A percentile compares a stretch with the other conserved stretches of the same genome.
Evolutionary conservation across 1,140 invertebrate species (phyloP).

Genomic region (Listronotus bonariensis): DNA sequence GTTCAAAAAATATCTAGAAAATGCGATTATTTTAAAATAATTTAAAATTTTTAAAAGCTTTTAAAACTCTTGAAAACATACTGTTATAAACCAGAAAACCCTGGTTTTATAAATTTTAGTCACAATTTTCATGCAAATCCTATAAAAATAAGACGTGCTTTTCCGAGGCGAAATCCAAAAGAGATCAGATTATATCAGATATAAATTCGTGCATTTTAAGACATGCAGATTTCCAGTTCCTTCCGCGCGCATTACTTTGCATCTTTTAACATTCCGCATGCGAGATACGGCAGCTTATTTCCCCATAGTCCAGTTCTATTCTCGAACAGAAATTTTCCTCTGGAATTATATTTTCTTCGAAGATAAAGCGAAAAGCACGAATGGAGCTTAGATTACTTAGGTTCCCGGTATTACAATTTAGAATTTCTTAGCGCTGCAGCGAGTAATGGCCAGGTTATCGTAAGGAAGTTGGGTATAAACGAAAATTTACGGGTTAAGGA

Average conservation of each 20-base stretch:
- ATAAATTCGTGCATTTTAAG: constrained; percentile 53
- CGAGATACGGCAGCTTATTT: constrained; percentile 48
- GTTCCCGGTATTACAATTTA: constrained; percentile 37
- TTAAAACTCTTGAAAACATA: no score
- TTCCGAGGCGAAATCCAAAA: constrained; percentile 18
- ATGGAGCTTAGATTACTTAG: constrained; percentile 36
- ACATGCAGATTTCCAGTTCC: constrained; percentile 45
- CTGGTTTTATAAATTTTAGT: no score
- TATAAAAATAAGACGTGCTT: no score
- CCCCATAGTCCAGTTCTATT: constrained; percentile 51
- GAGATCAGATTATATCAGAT: constrained; percentile 25
- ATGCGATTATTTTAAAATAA: no score
- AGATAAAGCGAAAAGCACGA: constrained; percentile 45
- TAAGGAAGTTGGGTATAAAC: constrained; percentile 43
- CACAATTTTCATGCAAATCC: no score
- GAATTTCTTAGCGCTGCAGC: constrained; percentile 35
- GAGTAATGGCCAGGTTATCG: constrained; percentile 41
- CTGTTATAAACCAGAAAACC: no score
- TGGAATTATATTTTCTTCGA: constrained; percentile 45
- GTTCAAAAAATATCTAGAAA: no score
- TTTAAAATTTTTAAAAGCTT: no score
- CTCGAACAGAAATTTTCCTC: constrained; percentile 45
- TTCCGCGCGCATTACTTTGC: constrained; percentile 48
- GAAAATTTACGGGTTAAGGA: constrained; percentile 40
- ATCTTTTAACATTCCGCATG: constrained; percentile 50